Conservation (phyloP, 2,888 invertebrate species). For the Pycnomerus fuliginosus region DNA sequence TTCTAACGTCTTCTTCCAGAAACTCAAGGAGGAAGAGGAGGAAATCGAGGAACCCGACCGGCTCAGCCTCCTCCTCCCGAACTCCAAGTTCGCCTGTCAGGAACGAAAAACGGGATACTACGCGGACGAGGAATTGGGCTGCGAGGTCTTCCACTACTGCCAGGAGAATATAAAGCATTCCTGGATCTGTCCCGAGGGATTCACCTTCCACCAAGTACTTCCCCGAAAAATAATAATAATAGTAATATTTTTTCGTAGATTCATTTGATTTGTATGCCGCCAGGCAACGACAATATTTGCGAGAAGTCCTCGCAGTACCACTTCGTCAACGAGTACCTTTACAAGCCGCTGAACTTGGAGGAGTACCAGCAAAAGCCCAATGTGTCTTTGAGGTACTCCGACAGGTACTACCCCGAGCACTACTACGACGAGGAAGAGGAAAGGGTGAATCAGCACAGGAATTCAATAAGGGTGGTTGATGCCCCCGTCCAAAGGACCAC, state of each 20-base stretch:
- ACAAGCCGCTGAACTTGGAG: constrained; percentile 82
- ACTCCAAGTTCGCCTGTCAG: constrained; percentile 81
- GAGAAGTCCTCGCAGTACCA: constrained; percentile 86
- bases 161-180: constrained; percentile 87
- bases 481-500: constrained; percentile 46
- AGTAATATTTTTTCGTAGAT: no score
- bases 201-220: constrained; percentile 84
- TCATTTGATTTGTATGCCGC: constrained; percentile 91
- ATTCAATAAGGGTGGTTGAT: constrained; percentile 39
- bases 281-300: constrained; percentile 85
- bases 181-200: constrained; percentile 91
- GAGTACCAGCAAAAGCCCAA: constrained; percentile 80
- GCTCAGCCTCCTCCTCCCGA: constrained; percentile 72
- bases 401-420: constrained; percentile 79
- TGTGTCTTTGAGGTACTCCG: constrained; percentile 74
- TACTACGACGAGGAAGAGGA: constrained; percentile 64
- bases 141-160: constrained; percentile 93
- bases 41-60: constrained; percentile 86
- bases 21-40: constrained; percentile 56
- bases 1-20: constrained; percentile 2
- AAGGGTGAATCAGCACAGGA: constrained; percentile 45
- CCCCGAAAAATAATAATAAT: no score
- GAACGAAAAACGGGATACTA: constrained; percentile 86
- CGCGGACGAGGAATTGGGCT: constrained; percentile 83
- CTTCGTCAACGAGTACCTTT: constrained; percentile 90